phyloP scores from a whole-genome alignment of 2,113 vertebrate species.

The Tupaia tana region DNA sequence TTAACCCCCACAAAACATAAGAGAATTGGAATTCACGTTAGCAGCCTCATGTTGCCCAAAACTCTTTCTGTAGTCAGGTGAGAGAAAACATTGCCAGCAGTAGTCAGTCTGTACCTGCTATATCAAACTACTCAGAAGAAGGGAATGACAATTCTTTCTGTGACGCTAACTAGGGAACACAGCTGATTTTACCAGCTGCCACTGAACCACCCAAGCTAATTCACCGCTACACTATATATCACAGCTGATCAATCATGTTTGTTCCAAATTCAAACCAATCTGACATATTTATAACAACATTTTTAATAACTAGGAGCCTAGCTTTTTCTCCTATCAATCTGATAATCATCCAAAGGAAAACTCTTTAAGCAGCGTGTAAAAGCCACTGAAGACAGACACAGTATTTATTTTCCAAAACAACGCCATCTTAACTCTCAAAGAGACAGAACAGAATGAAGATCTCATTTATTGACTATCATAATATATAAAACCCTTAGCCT shows the following conservation, averaged over 20 bases:
- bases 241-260: neutral
- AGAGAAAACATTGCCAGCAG: neutral
- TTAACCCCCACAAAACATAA: neutral
- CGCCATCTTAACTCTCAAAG: neutral
- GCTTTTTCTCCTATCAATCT: neutral
- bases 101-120: neutral
- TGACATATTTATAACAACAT: neutral
- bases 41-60: neutral
- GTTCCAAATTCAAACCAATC: neutral
- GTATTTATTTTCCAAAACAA: neutral
- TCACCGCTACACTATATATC: neutral
- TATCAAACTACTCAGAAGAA: neutral
- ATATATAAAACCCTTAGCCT: neutral
- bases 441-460: neutral
- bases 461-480: neutral
- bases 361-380: fast-evolving
- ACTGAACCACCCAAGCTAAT: neutral
- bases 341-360: neutral
- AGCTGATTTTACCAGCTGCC: neutral
- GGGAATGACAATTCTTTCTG: neutral
- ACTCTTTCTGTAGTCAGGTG: neutral
- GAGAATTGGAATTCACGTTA: neutral
- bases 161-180: neutral
- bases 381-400: neutral
- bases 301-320: neutral